Base-by-base conservation (phyloP, 2,797 vertebrate species). In the Sparus aurata region DNA sequence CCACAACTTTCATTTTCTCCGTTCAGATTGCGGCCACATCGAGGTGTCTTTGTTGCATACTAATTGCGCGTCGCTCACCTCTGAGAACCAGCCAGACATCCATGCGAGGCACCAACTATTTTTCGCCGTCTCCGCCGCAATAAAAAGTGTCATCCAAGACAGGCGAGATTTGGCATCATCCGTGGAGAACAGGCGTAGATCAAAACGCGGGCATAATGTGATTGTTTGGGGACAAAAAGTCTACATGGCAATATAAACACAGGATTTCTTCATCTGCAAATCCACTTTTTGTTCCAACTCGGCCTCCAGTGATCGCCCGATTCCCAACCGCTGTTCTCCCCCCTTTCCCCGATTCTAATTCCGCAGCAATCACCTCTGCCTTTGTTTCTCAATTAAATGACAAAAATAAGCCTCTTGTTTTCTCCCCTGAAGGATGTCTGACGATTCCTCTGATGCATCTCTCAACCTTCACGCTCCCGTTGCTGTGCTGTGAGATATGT, bases 11-110 rank as follows among this genome's bases (percentile, higher is more conserved):
- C 83, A 93, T 94, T 93, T 93, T 91, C 87, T 88, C 81, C 46
- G 69, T 85, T 92, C 90, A 89, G 84, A 93, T 94, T 91, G 88
- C 69, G 20, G 83, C 90, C 84, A 85, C 86, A 77, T 73, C 13
- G 82, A 79, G 76, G 84, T 38, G 76, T 90, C 91, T 85, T 88
- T 86, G 89, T 88, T 90, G 93, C 92, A 95, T 95, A 90, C 92
- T 93, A 94, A 94, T 94, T 91, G 84, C 23, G 46, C 54, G 30
- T 50, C 3, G 82, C 79, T 91, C 87, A 92, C 90, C 88, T 92
- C 86, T 66, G 89, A 91, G 89, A 89, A 87, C 30, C 18, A 81
- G 83, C 18, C 2, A 83, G 76, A 73, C 76, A 60, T 91, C 69
- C 46, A 52, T 41, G 54, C 43, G 55, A 83, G 77, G 59, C 82